Conservation (phyloP, 2,797 vertebrate species). For the Centropyge bicolor region DNA sequence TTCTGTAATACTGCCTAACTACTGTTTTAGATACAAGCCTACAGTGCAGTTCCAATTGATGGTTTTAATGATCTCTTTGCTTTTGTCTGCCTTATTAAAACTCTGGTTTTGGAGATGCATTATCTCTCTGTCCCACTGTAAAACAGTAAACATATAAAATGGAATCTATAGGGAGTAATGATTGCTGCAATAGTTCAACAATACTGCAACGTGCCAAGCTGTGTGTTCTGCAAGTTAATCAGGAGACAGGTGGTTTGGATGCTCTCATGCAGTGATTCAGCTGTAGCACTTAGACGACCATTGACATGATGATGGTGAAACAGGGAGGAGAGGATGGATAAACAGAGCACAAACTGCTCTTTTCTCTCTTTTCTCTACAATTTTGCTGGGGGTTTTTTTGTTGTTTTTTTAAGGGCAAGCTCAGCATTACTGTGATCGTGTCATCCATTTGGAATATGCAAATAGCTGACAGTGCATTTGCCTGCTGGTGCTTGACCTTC, state of each 20-base stretch:
- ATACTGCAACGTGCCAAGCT: conserved; percentile 54
- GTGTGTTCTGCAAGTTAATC: conserved; percentile 65
- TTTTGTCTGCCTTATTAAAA: conserved; percentile 59
- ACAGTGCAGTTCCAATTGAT: conserved; percentile 42
- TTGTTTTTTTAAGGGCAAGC: conserved; percentile 59
- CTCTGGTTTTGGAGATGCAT: conserved; percentile 40
- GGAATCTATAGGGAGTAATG: conserved; percentile 39
- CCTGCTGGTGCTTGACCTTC: conserved; percentile 90
- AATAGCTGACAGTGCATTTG: conserved; percentile 89
- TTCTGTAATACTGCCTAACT: conserved; percentile 41
- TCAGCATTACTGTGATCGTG: conserved; percentile 81
- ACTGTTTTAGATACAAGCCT: conserved; percentile 41
- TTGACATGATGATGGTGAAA: conserved; percentile 62
- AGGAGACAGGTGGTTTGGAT: conserved; percentile 78
- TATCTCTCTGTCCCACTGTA: conserved; percentile 18
- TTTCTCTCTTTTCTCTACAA: conserved; percentile 43
- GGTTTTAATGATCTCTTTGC: conserved; percentile 55
- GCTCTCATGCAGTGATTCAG: conserved; percentile 80
- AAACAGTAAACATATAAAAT: conserved; percentile 48
- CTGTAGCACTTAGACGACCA: conserved; percentile 68
- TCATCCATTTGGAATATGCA: conserved; percentile 88
- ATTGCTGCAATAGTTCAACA: conserved; percentile 54
- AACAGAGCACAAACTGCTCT: conserved; percentile 54
- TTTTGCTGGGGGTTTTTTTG: conserved; percentile 36
- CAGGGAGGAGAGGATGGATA: conserved; percentile 50